These are phyloP conservation scores for Cyprinella venusta DNA, from an alignment of 2,797 vertebrate species.

Conservation along the genomic window DNA sequence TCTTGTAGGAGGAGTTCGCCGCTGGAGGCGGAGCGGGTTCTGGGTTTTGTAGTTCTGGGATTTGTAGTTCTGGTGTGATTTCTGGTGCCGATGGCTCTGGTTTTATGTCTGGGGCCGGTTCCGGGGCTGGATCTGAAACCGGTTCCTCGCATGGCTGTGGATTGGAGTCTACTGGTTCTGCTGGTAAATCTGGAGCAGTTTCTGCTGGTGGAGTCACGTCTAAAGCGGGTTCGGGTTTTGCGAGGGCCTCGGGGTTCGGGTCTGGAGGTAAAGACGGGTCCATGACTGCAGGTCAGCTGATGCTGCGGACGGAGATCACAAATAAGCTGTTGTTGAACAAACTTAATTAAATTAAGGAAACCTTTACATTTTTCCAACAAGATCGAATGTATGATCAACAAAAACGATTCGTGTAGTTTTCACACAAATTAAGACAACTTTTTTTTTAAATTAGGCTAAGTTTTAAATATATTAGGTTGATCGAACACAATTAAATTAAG, in stretches of 20 bases:
- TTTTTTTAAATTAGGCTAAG: too few species aligned
- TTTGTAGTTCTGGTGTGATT: neutral
- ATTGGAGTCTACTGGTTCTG: slow-evolving; percentile 39
- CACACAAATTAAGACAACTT: too few species aligned
- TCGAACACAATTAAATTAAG: too few species aligned
- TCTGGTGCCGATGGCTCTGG: slow-evolving; percentile 46
- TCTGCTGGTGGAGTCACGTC: slow-evolving; percentile 39
- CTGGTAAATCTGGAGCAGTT: slow-evolving; percentile 9
- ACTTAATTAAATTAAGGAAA: too few species aligned
- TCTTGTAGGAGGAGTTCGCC: slow-evolving; percentile 92
- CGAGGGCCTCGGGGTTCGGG: slow-evolving; percentile 29
- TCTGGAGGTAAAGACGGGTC: slow-evolving; percentile 49
- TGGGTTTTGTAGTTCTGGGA: slow-evolving; percentile 11
- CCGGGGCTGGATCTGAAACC: slow-evolving; percentile 14
- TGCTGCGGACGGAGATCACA: neutral
- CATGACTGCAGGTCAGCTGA: slow-evolving; percentile 69
- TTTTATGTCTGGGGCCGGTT: slow-evolving; percentile 10
- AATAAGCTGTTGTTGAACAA: neutral
- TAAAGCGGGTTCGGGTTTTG: slow-evolving; percentile 45
- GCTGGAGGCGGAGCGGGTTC: slow-evolving; percentile 64
- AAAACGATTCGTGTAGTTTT: too few species aligned
- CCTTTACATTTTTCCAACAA: too few species aligned
- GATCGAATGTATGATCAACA: too few species aligned
- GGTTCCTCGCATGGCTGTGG: slow-evolving; percentile 38
- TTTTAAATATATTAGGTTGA: too few species aligned